Evolutionary conservation across 1,140 invertebrate genomes (phyloP).

Genomic region (Pseudoatta argentina): DNA sequence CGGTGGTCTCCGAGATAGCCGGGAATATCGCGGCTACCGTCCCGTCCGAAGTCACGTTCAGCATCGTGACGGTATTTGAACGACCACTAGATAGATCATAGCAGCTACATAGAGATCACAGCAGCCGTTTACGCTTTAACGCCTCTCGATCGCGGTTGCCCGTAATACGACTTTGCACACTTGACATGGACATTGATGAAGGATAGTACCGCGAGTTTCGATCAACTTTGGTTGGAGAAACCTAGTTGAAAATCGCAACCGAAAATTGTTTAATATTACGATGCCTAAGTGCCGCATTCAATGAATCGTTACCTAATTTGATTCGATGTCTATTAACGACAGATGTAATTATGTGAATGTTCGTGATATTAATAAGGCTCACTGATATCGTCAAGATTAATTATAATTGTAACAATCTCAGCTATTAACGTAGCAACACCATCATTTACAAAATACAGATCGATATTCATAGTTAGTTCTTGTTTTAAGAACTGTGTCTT

Average conservation of each 20-base stretch:
- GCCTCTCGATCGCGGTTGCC: slow-evolving; percentile 20
- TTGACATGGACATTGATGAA: not conserved
- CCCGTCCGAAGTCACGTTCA: slow-evolving; percentile 72
- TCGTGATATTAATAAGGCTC: not conserved
- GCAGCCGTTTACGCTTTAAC: slow-evolving; percentile 55
- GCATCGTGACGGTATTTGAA: slow-evolving; percentile 72
- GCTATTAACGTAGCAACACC: slow-evolving; percentile 1
- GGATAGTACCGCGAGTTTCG: not conserved
- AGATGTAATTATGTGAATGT: not conserved
- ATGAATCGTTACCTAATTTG: not conserved
- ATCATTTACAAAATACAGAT: not conserved
- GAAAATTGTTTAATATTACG: not conserved
- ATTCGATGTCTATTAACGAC: not conserved
- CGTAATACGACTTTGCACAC: slow-evolving; percentile 13
- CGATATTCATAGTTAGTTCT: no score
- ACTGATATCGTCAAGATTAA: not conserved
- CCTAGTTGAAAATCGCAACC: not conserved
- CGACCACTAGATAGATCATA: slow-evolving; percentile 59
- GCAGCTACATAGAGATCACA: slow-evolving; percentile 58
- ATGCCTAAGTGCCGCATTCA: not conserved
- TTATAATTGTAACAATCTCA: not conserved
- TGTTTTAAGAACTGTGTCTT: no score
- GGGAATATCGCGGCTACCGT: slow-evolving; percentile 63
- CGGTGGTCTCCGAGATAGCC: slow-evolving; percentile 32
- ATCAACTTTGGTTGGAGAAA: slow-evolving; percentile 2